Percentiles rank a stretch among this genome's conserved stretches.
Conservation (phyloP, 30 jellyfish, hydroid and myxozoan genomes). For the Chrysaora quinquecirrha region DNA sequence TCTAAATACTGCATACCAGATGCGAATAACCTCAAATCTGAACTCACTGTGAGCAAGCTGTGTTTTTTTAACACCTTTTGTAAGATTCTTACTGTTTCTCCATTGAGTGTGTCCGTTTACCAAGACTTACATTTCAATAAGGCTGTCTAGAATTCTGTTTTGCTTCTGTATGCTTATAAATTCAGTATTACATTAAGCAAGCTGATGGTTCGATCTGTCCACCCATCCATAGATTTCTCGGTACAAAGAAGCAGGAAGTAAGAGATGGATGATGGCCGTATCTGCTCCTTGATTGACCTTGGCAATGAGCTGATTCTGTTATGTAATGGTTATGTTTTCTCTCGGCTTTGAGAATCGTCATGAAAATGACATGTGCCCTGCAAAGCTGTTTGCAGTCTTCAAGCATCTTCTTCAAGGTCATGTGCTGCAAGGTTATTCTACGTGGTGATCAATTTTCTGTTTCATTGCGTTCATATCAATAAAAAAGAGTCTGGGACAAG, state of each 20-base stretch:
- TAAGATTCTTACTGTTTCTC: neutral
- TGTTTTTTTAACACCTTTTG: neutral
- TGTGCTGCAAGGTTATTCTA: no score
- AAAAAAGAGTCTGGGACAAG: no score
- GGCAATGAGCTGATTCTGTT: no score
- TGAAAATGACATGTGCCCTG: no score
- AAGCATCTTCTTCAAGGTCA: no score
- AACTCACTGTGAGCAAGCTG: slow-evolving; percentile 1
- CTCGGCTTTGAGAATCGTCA: no score
- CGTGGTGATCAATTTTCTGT: no score
- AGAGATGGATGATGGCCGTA: neutral
- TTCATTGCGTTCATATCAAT: no score
- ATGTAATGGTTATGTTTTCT: no score
- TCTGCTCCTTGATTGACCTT: slow-evolving; percentile 7
- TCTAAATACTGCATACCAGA: neutral
- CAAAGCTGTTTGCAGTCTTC: no score
- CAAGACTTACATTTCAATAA: slow-evolving; percentile 3
- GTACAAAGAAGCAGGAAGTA: neutral
- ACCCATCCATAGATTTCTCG: slow-evolving; percentile 14
- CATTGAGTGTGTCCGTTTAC: slow-evolving; percentile 2
- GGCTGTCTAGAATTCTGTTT: neutral
- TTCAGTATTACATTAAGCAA: neutral
- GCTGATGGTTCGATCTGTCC: slow-evolving; percentile 6
- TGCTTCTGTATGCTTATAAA: neutral
- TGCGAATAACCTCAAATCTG: slow-evolving; percentile 6